phyloP scores from a whole-genome alignment of 1,140 invertebrate genomes.

The Ceratina japonica region DNA sequence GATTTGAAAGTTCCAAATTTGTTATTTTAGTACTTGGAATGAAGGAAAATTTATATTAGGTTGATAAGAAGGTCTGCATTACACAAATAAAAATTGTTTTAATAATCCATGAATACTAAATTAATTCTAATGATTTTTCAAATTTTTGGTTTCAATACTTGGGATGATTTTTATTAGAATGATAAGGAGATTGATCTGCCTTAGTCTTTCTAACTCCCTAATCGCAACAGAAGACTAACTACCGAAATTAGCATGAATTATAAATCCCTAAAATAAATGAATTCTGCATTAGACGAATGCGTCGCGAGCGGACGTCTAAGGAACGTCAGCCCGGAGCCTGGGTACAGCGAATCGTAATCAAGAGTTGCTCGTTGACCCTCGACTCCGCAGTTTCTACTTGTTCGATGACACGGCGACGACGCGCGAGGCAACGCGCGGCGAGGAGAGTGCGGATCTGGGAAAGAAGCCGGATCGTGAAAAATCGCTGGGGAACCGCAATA shows the following conservation, averaged over 20 bases:
- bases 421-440: conserved; percentile 27
- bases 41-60: no score
- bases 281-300: not conserved
- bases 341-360: conserved; percentile 29
- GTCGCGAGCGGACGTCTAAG: not conserved
- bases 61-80: no score
- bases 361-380: conserved; percentile 52
- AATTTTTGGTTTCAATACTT: no score
- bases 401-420: conserved; percentile 8
- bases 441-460: conserved; percentile 21
- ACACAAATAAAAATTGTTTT: no score
- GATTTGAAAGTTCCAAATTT: no score
- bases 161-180: no score
- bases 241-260: no score
- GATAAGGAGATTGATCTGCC: no score
- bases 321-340: not conserved
- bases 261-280: not conserved
- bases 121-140: not conserved
- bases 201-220: no score
- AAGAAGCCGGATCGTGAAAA: conserved; percentile 52
- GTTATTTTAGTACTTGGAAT: no score
- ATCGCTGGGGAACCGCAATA: conserved; percentile 58
- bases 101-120: no score
- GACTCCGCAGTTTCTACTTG: conserved; percentile 26
- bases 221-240: no score